These are phyloP conservation scores for Drosophila tropicalis DNA, from an alignment of 1,140 invertebrate species.

Conservation along the genomic window DNA sequence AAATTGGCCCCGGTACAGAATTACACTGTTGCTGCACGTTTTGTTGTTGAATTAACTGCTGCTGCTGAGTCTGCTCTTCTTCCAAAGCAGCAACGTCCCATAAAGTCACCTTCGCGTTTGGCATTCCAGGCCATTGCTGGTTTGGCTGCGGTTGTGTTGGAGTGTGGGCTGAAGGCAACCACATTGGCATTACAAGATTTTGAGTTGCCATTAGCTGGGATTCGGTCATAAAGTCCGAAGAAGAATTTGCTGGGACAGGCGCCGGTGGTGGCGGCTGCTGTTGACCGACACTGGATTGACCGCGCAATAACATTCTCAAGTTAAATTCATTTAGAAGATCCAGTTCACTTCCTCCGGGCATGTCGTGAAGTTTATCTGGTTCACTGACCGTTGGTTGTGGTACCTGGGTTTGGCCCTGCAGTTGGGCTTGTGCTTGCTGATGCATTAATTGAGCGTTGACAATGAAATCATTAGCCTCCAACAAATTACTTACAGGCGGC, in stretches of 20 bases:
- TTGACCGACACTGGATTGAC: conserved; percentile 26
- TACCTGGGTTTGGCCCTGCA: neutral
- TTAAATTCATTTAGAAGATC: conserved; percentile 75
- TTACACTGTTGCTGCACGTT: conserved; percentile 34
- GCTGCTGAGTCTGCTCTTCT: conserved; percentile 80
- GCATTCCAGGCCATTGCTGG: conserved; percentile 41
- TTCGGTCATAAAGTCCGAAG: conserved; percentile 48
- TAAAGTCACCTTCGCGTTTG: conserved; percentile 45
- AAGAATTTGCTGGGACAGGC: conserved; percentile 10
- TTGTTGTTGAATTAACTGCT: conserved; percentile 83
- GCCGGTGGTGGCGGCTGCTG: conserved; percentile 33
- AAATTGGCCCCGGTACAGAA: conserved; percentile 71
- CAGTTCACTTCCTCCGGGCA: conserved; percentile 41
- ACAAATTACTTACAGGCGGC: conserved; percentile 44
- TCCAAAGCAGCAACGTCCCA: conserved; percentile 62
- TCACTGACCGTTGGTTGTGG: conserved; percentile 25
- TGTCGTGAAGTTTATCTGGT: conserved; percentile 36
- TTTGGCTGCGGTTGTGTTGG: conserved; percentile 17
- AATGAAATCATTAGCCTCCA: conserved; percentile 81
- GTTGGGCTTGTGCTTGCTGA: conserved; percentile 83
- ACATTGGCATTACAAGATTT: conserved; percentile 83
- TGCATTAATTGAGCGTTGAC: conserved; percentile 65
- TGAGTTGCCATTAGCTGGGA: conserved; percentile 60
- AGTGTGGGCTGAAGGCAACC: conserved; percentile 53
- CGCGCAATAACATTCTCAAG: conserved; percentile 69